Evolutionary conservation across 1,140 invertebrate genomes (phyloP).

Genomic region (Platorchestia sp.): DNA sequence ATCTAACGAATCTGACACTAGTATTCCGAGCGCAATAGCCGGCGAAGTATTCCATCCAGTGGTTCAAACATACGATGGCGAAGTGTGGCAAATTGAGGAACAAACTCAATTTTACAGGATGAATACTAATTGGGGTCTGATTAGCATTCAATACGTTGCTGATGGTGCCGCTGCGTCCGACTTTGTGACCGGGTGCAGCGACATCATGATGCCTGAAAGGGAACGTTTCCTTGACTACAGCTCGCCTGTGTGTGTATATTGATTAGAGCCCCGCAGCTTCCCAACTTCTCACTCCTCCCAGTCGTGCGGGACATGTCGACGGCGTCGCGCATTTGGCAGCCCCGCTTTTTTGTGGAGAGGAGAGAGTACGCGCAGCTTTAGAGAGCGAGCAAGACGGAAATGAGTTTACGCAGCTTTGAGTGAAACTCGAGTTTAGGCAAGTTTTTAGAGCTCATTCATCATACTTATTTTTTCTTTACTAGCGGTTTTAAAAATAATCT

Average conservation of each 20-base stretch:
- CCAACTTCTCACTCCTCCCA: constrained; percentile 62
- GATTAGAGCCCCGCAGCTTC: neutral
- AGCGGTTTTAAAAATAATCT: neutral
- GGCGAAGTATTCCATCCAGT: too few species aligned
- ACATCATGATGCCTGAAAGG: neutral
- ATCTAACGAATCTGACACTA: too few species aligned
- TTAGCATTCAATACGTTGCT: neutral
- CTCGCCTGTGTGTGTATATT: constrained; percentile 40
- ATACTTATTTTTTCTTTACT: neutral
- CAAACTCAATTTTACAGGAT: too few species aligned
- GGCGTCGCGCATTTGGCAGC: constrained; percentile 26
- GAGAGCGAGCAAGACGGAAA: neutral
- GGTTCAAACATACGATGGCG: too few species aligned
- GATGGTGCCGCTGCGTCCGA: neutral
- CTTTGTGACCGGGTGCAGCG: neutral
- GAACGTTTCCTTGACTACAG: constrained; percentile 50
- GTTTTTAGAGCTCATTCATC: too few species aligned
- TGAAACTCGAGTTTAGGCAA: neutral
- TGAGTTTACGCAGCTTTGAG: neutral
- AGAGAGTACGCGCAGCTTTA: neutral
- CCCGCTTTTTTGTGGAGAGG: neutral
- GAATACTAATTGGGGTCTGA: too few species aligned
- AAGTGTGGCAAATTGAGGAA: too few species aligned
- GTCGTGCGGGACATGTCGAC: constrained; percentile 19
- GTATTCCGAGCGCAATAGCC: too few species aligned